Evolutionary conservation across 2,113 vertebrate species (phyloP).

Genomic region (Nothocercus julius): DNA sequence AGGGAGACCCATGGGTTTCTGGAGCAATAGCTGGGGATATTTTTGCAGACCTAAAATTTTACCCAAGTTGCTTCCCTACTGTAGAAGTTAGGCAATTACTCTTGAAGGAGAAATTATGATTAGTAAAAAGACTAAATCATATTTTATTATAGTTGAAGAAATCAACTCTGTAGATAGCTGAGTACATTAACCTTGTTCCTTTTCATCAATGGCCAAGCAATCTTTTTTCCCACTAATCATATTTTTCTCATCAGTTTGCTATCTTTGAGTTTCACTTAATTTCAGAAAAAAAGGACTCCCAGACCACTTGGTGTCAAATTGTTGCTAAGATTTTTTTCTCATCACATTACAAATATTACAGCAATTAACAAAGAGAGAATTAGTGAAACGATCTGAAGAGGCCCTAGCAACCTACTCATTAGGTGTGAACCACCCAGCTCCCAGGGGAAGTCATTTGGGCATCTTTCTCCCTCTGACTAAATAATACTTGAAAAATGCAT

Average conservation of each 20-base stretch:
- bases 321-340: neutral
- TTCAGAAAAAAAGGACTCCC: neutral
- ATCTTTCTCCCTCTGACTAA: neutral
- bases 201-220: neutral
- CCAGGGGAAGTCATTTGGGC: neutral
- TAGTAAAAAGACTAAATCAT: neutral
- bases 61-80: neutral
- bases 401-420: neutral
- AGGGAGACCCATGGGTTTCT: neutral
- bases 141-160: neutral
- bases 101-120: neutral
- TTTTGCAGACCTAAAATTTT: neutral
- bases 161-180: neutral
- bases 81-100: neutral
- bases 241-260: neutral
- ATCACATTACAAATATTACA: neutral
- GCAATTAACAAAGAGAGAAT: neutral
- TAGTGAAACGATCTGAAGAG: neutral
- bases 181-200: neutral
- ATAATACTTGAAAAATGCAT: neutral
- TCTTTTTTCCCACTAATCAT: neutral
- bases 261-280: neutral
- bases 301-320: neutral
- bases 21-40: neutral
- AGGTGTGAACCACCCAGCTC: neutral